These are phyloP conservation scores for Siderastrea siderea DNA, from an alignment of 92 coral and sea anemone genomes.

Conservation along the genomic window DNA sequence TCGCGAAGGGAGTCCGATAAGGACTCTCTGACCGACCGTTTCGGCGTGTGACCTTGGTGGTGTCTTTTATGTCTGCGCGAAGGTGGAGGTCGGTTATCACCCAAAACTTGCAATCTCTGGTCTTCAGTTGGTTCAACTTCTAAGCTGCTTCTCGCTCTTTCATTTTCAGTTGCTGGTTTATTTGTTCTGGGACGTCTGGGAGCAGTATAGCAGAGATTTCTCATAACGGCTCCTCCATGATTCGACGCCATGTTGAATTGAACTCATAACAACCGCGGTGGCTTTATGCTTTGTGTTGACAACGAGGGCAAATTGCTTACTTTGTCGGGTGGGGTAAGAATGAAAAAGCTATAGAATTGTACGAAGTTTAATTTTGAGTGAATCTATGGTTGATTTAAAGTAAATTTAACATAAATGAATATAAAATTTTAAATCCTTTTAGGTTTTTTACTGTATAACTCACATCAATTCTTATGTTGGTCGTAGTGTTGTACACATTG, in stretches of 20 bases:
- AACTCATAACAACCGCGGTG: constrained; percentile 36
- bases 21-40: constrained; percentile 72
- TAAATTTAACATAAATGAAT: not conserved
- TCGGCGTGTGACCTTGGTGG: constrained; percentile 76
- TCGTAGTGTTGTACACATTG: too few relatives aligned
- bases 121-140: constrained; percentile 64
- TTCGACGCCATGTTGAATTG: constrained; percentile 96
- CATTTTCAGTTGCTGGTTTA: constrained; percentile 89
- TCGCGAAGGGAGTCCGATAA: constrained; percentile 84
- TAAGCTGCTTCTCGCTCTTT: constrained; percentile 59
- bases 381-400: not conserved
- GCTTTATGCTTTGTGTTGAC: constrained; percentile 54
- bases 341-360: not conserved
- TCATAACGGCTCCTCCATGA: constrained; percentile 89
- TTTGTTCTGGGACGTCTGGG: constrained; percentile 93
- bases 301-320: constrained; percentile 20
- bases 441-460: too few relatives aligned
- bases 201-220: constrained; percentile 92
- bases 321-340: not conserved
- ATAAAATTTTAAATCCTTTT: not conserved
- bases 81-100: constrained; percentile 44
- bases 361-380: too few relatives aligned
- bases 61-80: constrained; percentile 70
- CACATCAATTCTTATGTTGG: not conserved
- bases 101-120: constrained; percentile 25